Percentiles rank a stretch among this genome's conserved stretches.
phyloP scores from a whole-genome alignment of 2,113 vertebrate species.

The Collichthys lucidus region DNA sequence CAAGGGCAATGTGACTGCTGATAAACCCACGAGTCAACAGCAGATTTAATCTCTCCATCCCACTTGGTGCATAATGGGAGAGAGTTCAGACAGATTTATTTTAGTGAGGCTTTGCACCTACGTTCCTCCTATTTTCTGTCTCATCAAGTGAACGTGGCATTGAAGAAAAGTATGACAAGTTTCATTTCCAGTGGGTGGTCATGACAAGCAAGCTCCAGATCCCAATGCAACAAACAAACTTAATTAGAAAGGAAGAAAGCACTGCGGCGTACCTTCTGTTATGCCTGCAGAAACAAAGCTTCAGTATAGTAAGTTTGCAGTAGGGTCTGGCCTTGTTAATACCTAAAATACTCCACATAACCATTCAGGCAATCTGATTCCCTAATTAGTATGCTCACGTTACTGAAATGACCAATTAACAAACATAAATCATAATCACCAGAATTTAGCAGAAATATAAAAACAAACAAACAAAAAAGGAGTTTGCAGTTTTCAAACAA shows the following conservation, averaged over 20 bases:
- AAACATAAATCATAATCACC: not conserved
- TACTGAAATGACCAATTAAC: not conserved
- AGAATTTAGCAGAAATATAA: not conserved
- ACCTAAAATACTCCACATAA: constrained; percentile 15
- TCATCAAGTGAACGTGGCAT: constrained; percentile 53
- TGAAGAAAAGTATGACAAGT: constrained; percentile 69
- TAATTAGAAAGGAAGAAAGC: constrained; percentile 72
- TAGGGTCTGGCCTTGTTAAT: not conserved
- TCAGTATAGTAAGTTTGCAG: not conserved
- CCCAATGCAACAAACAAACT: constrained; percentile 52
- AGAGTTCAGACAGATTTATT: constrained; percentile 68
- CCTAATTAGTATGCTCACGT: constrained; percentile 12
- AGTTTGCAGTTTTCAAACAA: not conserved
- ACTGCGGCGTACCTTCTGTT: constrained; percentile 30
- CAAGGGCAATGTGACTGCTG: constrained; percentile 76
- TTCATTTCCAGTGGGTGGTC: constrained; percentile 70
- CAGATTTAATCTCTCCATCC: constrained; percentile 72
- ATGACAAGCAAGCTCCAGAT: constrained; percentile 56
- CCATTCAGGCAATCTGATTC: constrained; percentile 16
- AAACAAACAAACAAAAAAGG: not conserved
- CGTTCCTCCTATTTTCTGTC: constrained; percentile 46
- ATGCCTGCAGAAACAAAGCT: constrained; percentile 46
- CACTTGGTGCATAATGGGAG: constrained; percentile 73
- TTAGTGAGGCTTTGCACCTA: constrained; percentile 61
- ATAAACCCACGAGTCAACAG: constrained; percentile 77